phyloP scores from a whole-genome alignment of 2,797 vertebrate species.

The Echiichthys vipera region DNA sequence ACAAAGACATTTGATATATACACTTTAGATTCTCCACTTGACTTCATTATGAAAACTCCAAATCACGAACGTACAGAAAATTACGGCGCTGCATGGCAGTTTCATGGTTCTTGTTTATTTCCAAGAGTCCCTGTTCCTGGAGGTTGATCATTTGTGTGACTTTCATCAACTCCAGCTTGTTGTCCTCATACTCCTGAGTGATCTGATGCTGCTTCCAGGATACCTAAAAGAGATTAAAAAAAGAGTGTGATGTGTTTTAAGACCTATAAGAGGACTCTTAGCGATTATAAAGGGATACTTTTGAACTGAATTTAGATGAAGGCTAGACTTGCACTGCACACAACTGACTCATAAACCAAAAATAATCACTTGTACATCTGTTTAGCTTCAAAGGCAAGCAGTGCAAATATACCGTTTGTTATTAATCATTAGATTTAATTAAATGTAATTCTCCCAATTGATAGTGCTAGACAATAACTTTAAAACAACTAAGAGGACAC shows the following conservation, averaged over 20 bases:
- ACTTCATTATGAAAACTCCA: background rate
- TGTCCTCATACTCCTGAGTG: conserved; percentile 84
- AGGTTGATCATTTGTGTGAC: conserved; percentile 79
- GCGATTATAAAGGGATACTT: background rate
- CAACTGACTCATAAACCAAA: background rate
- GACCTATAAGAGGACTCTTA: background rate
- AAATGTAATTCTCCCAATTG: background rate
- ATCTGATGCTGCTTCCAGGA: conserved; percentile 76
- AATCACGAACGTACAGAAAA: conserved; percentile 81
- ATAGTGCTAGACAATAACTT: background rate
- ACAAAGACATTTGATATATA: conserved; percentile 3
- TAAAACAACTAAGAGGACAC: background rate
- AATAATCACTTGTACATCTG: background rate
- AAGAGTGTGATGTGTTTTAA: background rate
- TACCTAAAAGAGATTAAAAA: conserved; percentile 50
- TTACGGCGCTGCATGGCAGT: conserved; percentile 78
- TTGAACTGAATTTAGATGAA: background rate
- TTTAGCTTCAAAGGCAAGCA: no score
- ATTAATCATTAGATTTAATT: no score
- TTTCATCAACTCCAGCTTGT: conserved; percentile 79
- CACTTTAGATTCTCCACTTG: background rate
- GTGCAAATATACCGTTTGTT: no score
- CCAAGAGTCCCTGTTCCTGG: conserved; percentile 84
- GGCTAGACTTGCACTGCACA: background rate
- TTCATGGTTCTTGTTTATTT: conserved; percentile 82